A percentile compares a stretch with the other conserved stretches of the same genome.
Evolutionary conservation across 2,888 invertebrate species (phyloP).

Genomic region (Melangyna quadrimaculata): DNA sequence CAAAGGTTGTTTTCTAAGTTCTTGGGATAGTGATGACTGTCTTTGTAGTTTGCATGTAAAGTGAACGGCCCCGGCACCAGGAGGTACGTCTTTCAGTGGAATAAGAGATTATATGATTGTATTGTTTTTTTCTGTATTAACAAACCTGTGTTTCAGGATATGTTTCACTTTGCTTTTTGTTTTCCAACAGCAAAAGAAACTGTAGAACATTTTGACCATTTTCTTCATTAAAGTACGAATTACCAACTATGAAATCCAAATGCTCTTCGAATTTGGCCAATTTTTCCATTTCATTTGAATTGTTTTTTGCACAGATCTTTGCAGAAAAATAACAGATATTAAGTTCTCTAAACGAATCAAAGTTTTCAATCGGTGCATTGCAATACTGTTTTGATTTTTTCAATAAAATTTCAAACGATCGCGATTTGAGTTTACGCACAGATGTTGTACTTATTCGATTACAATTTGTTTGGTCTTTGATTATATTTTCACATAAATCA

Average conservation of each 20-base stretch:
- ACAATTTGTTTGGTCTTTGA: constrained; percentile 53
- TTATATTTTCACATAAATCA: constrained; percentile 73
- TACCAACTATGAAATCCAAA: constrained; percentile 70
- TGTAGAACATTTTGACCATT: constrained; percentile 73
- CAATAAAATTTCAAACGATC: constrained; percentile 75
- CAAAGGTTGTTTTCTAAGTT: constrained; percentile 48
- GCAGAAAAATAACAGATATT: constrained; percentile 74
- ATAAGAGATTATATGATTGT: background rate
- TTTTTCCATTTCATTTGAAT: constrained; percentile 69
- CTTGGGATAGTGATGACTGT: constrained; percentile 73
- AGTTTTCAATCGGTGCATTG: constrained; percentile 64
- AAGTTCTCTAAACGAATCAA: constrained; percentile 75
- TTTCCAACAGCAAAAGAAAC: constrained; percentile 73
- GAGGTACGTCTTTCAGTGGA: constrained; percentile 48
- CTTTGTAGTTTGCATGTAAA: constrained; percentile 73
- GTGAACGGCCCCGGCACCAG: constrained; percentile 76
- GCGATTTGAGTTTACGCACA: constrained; percentile 74
- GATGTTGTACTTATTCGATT: constrained; percentile 67
- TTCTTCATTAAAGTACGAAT: constrained; percentile 73
- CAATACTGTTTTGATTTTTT: constrained; percentile 73
- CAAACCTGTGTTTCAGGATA: constrained; percentile 13
- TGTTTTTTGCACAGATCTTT: constrained; percentile 73
- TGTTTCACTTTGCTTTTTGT: constrained; percentile 61
- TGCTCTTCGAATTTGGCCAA: constrained; percentile 74
- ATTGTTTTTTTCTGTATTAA: background rate